Conservation (phyloP, 2,797 vertebrate species). For the Platyrinchus mystaceus region DNA sequence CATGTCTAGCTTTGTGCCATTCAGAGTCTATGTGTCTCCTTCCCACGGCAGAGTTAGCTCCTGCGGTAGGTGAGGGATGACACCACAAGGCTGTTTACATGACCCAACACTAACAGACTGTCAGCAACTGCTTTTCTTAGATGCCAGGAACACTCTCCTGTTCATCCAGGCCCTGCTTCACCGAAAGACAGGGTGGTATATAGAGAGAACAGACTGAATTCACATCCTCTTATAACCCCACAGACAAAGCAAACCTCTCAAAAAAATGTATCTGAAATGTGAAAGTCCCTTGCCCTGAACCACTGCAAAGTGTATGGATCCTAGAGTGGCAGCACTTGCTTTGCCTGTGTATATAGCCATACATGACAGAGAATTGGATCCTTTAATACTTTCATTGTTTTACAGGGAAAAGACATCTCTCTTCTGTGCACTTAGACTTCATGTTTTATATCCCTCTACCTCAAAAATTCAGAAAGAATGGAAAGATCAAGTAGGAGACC, state of each 20-base stretch:
- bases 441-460: neutral
- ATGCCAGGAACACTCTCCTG: neutral
- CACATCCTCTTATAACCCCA: neutral
- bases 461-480: neutral
- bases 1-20: neutral
- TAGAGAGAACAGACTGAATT: neutral
- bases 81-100: neutral
- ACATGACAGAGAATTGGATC: rapidly evolving
- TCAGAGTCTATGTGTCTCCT: neutral
- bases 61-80: neutral
- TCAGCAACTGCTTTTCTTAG: neutral
- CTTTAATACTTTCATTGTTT: neutral
- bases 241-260: neutral
- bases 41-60: neutral
- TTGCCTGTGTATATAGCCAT: neutral
- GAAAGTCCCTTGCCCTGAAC: neutral
- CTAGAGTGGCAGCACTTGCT: neutral
- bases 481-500: neutral
- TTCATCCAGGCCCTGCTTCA: neutral
- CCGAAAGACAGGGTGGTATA: neutral
- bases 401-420: neutral
- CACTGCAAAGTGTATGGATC: neutral
- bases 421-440: neutral
- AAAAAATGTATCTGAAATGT: neutral
- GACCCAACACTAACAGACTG: neutral